Evolutionary conservation across 2,888 invertebrate genomes (phyloP).

Genomic region (Pristionchus arcanus): DNA sequence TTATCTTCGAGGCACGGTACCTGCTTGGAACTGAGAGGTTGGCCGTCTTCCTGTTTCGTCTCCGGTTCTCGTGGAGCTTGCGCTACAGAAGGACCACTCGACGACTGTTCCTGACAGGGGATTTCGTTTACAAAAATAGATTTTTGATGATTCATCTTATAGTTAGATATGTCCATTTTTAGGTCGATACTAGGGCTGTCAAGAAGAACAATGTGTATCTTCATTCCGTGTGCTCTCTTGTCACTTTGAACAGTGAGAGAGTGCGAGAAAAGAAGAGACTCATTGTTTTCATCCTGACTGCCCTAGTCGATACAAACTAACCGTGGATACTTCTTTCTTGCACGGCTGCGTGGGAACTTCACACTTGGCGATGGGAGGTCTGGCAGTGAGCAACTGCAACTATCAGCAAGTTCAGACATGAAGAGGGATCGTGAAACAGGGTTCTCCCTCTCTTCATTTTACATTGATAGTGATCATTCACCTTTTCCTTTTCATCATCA

Average conservation of each 20-base stretch:
- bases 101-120: not conserved
- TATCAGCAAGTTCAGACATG: not conserved
- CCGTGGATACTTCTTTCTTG: not conserved
- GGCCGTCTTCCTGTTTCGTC: not conserved
- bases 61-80: not conserved
- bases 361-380: not conserved
- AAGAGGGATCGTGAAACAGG: not conserved
- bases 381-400: constrained; percentile 19
- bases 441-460: not conserved
- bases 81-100: not conserved
- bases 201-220: too few species aligned
- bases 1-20: not conserved
- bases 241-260: too few species aligned
- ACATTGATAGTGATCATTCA: not conserved
- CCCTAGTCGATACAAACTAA: not conserved
- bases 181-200: too few species aligned
- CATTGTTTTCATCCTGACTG: too few species aligned
- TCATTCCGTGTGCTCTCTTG: too few species aligned
- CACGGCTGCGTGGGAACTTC: not conserved
- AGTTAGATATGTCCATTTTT: too few species aligned
- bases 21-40: constrained; percentile 16
- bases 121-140: not conserved
- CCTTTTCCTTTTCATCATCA: not conserved
- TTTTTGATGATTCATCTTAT: too few species aligned
- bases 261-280: too few species aligned